Evolutionary conservation across 1,140 invertebrate genomes (phyloP).

Genomic region (Drosophila gunungcola): DNA sequence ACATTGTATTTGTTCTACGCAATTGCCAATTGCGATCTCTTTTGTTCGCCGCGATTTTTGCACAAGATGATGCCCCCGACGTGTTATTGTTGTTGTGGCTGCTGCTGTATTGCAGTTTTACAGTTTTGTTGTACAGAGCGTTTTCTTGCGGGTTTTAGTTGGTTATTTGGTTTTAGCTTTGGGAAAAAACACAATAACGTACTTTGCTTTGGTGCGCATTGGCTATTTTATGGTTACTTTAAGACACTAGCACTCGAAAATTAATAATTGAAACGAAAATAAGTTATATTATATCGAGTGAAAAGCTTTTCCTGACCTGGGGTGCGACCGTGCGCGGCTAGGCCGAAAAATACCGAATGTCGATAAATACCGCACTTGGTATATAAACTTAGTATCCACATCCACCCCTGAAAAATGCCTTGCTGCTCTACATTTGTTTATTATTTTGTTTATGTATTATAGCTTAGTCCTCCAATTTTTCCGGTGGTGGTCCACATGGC

Average conservation of each 20-base stretch:
- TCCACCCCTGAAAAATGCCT: conserved; percentile 7
- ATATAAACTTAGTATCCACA: background rate
- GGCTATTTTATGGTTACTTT: conserved; percentile 3
- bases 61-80: conserved; percentile 44
- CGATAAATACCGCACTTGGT: conserved; percentile 12
- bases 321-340: background rate
- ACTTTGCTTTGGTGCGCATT: conserved; percentile 16
- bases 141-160: conserved; percentile 6
- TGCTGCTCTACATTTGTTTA: conserved; percentile 25
- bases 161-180: background rate
- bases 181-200: conserved; percentile 14
- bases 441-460: conserved; percentile 1
- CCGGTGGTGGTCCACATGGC: conserved; percentile 98
- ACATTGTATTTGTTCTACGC: conserved; percentile 58
- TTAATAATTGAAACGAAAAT: conserved; percentile 54
- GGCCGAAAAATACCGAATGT: conserved; percentile 7
- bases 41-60: conserved; percentile 56
- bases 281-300: conserved; percentile 45
- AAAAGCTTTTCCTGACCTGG: conserved; percentile 46
- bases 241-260: conserved; percentile 32
- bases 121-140: conserved; percentile 9
- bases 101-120: conserved; percentile 37
- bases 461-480: conserved; percentile 96
- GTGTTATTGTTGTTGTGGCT: conserved; percentile 53
- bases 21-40: conserved; percentile 70